Conservation (phyloP, 2,888 invertebrate species). For the Epiblema foenella region DNA sequence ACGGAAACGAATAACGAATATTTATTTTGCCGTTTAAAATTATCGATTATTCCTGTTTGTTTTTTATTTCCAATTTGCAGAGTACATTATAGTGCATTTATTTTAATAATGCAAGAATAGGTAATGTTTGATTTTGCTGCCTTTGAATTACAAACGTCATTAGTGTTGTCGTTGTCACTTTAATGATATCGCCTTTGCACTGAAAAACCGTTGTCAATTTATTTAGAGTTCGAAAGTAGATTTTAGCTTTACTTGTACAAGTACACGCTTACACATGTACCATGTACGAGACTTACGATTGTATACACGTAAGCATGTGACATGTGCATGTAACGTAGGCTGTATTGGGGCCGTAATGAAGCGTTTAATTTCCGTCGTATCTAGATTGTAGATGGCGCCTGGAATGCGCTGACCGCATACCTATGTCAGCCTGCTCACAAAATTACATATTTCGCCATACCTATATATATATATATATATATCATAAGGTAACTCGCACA, state of each 20-base stretch:
- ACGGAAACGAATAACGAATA: conserved; percentile 64
- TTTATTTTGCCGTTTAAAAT: conserved; percentile 66
- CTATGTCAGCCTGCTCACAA: conserved; percentile 49
- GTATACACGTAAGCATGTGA: neutral
- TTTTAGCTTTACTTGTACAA: too few relatives aligned
- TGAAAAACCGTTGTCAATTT: too few relatives aligned
- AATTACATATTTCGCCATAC: conserved; percentile 37
- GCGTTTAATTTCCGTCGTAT: conserved; percentile 58
- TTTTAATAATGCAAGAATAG: conserved; percentile 15
- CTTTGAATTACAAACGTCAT: conserved; percentile 19
- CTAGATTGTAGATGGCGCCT: conserved; percentile 43
- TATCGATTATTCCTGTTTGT: conserved; percentile 55
- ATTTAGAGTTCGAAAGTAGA: too few relatives aligned
- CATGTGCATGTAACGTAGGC: conserved; percentile 14
- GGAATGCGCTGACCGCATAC: conserved; percentile 57
- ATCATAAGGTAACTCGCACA: neutral
- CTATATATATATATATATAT: too few relatives aligned
- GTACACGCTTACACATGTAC: too few relatives aligned
- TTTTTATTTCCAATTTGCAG: conserved; percentile 42
- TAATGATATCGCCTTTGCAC: neutral
- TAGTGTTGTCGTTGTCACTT: neutral
- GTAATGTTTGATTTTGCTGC: conserved; percentile 13
- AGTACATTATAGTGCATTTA: conserved; percentile 27
- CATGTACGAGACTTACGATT: neutral
- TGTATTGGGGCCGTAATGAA: conserved; percentile 55